Percentiles rank a stretch among this genome's conserved stretches.
These are phyloP conservation scores for Falcunculus frontatus DNA, from an alignment of 2,113 vertebrate genomes.

Conservation along the genomic window DNA sequence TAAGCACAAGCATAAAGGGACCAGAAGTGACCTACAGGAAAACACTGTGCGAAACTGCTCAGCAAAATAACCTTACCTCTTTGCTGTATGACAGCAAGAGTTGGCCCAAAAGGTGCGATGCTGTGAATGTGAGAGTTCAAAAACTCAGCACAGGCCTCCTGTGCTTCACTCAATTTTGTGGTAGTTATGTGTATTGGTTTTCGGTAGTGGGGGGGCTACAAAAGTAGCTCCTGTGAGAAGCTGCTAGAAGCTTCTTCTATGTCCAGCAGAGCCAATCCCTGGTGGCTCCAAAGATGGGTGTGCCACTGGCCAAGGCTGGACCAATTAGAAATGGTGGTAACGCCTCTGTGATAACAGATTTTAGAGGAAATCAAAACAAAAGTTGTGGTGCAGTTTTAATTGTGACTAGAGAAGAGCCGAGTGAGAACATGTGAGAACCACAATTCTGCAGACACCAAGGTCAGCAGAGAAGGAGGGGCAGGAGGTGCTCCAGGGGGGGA, in stretches of 20 bases:
- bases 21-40: neutral
- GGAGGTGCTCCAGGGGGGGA: accelerated
- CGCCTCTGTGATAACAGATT: neutral
- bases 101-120: neutral
- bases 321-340: neutral
- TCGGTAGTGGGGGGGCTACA: too few relatives aligned
- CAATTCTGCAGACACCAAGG: neutral
- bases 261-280: neutral
- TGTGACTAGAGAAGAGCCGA: too few relatives aligned
- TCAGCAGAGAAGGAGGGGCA: neutral
- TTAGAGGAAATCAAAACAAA: neutral
- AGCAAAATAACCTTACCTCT: neutral
- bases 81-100: neutral
- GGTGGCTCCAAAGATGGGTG: neutral
- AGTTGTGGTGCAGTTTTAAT: accelerated
- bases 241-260: neutral
- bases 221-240: neutral
- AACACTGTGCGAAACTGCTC: neutral
- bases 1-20: neutral
- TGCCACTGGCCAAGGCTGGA: neutral
- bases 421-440: neutral
- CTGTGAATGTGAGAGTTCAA: neutral
- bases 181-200: neutral
- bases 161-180: neutral
- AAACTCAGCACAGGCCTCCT: neutral